Conservation (phyloP, 37 sponge, comb jelly and placozoan genomes). For the Lycopodina hypogea region DNA sequence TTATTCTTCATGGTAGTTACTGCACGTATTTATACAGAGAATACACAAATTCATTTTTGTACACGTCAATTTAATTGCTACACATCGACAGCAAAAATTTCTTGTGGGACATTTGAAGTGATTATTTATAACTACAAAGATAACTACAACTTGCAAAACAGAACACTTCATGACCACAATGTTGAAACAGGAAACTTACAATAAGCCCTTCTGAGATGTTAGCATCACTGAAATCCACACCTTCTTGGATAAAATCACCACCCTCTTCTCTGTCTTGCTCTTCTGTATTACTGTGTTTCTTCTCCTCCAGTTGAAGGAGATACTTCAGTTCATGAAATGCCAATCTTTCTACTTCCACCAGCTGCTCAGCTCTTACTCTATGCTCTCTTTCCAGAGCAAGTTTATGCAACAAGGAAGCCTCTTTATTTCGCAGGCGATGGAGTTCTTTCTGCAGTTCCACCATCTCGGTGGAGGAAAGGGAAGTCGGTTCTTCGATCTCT, state of each 20-base stretch:
- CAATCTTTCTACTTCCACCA: conserved; percentile 39
- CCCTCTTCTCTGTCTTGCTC: not conserved
- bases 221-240: not conserved
- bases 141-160: too few species aligned
- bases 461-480: too few species aligned
- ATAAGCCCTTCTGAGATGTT: not conserved
- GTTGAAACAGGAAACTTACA: too few species aligned
- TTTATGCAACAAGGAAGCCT: conserved; percentile 8
- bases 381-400: conserved; percentile 62
- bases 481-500: too few species aligned
- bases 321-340: conserved; percentile 55
- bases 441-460: conserved; percentile 2
- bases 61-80: too few species aligned
- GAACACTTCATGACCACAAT: too few species aligned
- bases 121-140: too few species aligned
- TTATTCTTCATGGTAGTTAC: too few species aligned
- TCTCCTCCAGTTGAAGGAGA: conserved; percentile 22
- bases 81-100: too few species aligned
- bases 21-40: too few species aligned
- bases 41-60: too few species aligned
- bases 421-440: conserved; percentile 16
- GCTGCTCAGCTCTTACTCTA: conserved; percentile 57
- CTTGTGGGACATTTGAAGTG: too few species aligned
- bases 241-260: not conserved
- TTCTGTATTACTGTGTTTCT: not conserved